Evolutionary conservation across 1,140 invertebrate genomes (phyloP), one percentile per base, ranked within the genome.

Genomic region (Battus philenor): DNA sequence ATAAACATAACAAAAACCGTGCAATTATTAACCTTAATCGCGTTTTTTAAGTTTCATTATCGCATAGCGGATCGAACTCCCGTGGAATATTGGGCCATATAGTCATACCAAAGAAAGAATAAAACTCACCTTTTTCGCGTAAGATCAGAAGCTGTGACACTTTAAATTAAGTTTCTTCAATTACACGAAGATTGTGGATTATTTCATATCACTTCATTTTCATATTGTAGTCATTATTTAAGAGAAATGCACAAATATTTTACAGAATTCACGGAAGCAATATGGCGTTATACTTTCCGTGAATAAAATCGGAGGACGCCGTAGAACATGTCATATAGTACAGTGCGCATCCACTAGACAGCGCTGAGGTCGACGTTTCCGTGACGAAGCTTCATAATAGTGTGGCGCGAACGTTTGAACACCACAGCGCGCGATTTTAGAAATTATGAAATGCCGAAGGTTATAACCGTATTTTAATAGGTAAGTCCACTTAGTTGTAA

Each of bases 11-110:
- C 74, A 82, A 86, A 86, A 86, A 83, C 71, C 85, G 85, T 72
- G 86, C 87, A 85, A 88, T 86, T 86, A 86, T 87, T 86, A 82
- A 81, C 87, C 86, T 87, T 88, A 88, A 86, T 81, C 80, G 70
- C 80, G 76, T 80, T 85, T 86, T 84, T 81, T 86, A 86, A 86
- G 85, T 86, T 85, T 86, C 82, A 87, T 86, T 85, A 87, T 87
- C 82, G 86, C 83, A 83, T 85, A 86, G 79, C 86, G 83, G 81
- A 80, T 82, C 79, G 77, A 86, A 82, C 73, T 83, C 81, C 79
- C 82, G 84, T 79, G 79, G 83, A 85, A 87, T 87, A 86, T 86
- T 87, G 84, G 82, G 80, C 86, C 86, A 86, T 87, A 87, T 87
- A 86, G 84, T 78, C 86, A 86, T 79, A 73, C 69, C 74, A 74